phyloP scores from a whole-genome alignment of 1,140 invertebrate species.

The Rhagoletis zephyria region DNA sequence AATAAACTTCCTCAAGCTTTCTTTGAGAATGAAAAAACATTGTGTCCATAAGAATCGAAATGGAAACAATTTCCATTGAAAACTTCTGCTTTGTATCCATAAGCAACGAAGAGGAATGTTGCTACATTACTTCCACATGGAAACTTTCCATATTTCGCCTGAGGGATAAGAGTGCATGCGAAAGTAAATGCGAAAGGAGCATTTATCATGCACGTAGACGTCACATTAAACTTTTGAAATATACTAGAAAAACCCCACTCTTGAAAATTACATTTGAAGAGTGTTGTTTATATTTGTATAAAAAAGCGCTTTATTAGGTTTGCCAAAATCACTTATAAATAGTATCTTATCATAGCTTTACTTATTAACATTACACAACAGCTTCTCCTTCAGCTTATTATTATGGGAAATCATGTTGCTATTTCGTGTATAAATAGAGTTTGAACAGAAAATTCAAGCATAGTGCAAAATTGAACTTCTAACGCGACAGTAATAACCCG shows the following conservation, averaged over 20 bases:
- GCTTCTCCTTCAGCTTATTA: background rate
- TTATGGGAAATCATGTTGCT: background rate
- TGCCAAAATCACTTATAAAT: background rate
- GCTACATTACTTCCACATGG: too few relatives aligned
- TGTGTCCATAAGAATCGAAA: too few relatives aligned
- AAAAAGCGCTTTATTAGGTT: background rate
- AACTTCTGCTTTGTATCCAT: too few relatives aligned
- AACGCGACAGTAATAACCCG: background rate
- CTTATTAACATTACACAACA: background rate
- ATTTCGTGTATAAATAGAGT: slow-evolving; percentile 22
- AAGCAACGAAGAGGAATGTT: too few relatives aligned
- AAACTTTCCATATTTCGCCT: too few relatives aligned
- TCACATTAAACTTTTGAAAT: too few relatives aligned
- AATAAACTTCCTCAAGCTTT: too few relatives aligned
- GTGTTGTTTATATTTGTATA: slow-evolving; percentile 1
- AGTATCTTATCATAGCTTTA: slow-evolving; percentile 25
- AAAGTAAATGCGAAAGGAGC: too few relatives aligned
- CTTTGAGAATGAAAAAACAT: too few relatives aligned
- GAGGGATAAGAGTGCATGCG: too few relatives aligned
- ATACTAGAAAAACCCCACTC: background rate
- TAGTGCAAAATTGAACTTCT: background rate
- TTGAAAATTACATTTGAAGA: background rate
- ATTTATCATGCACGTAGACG: too few relatives aligned
- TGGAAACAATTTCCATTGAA: too few relatives aligned
- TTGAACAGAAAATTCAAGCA: background rate